phyloP scores from a whole-genome alignment of 2,797 vertebrate genomes.

The Apodemus agrarius region DNA sequence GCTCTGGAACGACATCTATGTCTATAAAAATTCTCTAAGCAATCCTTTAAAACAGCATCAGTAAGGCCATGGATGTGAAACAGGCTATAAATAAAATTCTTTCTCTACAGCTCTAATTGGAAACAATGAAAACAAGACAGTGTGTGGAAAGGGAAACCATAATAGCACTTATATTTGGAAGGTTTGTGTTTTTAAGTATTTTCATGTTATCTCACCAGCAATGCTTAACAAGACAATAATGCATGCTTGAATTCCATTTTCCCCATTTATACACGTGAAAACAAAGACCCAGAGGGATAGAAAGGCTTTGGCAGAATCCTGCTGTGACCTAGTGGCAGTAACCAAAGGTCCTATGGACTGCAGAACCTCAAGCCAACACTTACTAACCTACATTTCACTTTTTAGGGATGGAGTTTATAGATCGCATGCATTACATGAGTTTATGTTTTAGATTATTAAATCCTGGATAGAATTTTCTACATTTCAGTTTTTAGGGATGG shows the following conservation, averaged over 20 bases:
- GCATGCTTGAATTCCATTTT: conserved; percentile 7
- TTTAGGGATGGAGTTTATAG: background rate
- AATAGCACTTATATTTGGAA: conserved; percentile 36
- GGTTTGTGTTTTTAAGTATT: conserved; percentile 51
- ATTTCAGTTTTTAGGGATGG: background rate
- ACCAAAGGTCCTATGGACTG: background rate
- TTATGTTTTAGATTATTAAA: background rate
- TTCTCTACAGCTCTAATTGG: conserved; percentile 21
- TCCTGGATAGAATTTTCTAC: background rate
- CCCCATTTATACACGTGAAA: conserved; percentile 1
- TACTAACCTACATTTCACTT: background rate
- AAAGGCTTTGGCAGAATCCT: background rate
- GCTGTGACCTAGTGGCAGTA: background rate
- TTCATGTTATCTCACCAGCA: conserved; percentile 38
- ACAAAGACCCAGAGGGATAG: background rate
- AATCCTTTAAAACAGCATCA: background rate
- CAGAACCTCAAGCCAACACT: background rate
- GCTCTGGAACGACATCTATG: background rate
- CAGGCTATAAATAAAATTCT: conserved; percentile 13
- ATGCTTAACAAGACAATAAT: conserved; percentile 35
- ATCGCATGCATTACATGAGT: background rate
- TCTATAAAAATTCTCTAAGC: conserved; percentile 23
- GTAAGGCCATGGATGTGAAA: conserved; percentile 57
- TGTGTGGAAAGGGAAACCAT: conserved; percentile 31
- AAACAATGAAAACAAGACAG: conserved; percentile 48